phyloP scores from a whole-genome alignment of 2,797 vertebrate species.

The Microtus californicus region DNA sequence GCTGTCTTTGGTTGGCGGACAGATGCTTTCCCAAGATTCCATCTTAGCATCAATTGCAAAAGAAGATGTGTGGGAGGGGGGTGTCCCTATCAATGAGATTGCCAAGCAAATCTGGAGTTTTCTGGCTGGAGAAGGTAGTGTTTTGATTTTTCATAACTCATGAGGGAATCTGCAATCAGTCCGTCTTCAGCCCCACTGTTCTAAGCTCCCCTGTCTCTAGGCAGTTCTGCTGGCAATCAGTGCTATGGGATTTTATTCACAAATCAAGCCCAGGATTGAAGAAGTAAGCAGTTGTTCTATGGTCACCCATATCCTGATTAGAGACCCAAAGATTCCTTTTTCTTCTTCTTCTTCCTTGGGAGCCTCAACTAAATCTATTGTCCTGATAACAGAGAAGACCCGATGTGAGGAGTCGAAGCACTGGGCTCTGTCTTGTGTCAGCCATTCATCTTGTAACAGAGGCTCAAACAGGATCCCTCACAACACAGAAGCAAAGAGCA shows the following conservation, averaged over 20 bases:
- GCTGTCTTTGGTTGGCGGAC: not conserved
- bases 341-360: not conserved
- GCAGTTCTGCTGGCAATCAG: not conserved
- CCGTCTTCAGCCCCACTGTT: not conserved
- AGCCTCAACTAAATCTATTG: not conserved
- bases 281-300: not conserved
- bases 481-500: not conserved
- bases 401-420: not conserved
- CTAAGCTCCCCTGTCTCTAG: not conserved
- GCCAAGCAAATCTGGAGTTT: not conserved
- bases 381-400: not conserved
- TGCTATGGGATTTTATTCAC: not conserved
- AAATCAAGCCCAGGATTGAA: not conserved
- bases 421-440: not conserved
- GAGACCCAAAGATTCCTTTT: constrained; percentile 41
- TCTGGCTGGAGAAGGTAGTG: not conserved
- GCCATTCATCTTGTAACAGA: not conserved
- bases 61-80: not conserved
- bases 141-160: constrained; percentile 3
- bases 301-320: not conserved
- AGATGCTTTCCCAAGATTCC: not conserved
- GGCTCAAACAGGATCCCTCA: not conserved
- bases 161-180: not conserved
- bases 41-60: constrained; percentile 10
- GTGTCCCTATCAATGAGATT: not conserved